Conservation (phyloP, 2,888 invertebrate species). For the Epirrhoe tristata region DNA sequence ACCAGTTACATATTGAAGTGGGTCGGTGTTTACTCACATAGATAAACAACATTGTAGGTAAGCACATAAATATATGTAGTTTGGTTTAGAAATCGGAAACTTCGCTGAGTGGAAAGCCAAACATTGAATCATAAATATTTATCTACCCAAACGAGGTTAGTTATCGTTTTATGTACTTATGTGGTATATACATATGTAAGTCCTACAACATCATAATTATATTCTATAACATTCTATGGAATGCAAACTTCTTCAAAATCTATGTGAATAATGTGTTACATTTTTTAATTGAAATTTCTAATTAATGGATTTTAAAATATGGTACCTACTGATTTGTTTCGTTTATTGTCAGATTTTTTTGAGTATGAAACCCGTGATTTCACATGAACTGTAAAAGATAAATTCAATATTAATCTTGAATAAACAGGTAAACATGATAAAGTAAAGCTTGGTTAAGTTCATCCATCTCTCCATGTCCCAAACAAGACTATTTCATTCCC, state of each 20-base stretch:
- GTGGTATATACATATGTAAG: background rate
- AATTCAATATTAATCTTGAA: too few species aligned
- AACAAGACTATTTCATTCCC: background rate
- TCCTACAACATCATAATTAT: background rate
- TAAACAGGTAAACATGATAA: too few species aligned
- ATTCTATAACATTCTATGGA: too few species aligned
- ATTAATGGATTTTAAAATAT: too few species aligned
- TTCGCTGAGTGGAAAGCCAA: constrained; percentile 22
- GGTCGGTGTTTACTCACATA: constrained; percentile 1
- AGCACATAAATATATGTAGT: background rate
- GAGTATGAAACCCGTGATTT: too few species aligned
- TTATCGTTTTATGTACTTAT: background rate
- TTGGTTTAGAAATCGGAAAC: constrained; percentile 24
- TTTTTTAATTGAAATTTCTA: too few species aligned
- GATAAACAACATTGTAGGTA: constrained; percentile 1
- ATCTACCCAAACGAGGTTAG: constrained; percentile 16
- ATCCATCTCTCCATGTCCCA: background rate
- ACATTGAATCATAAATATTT: constrained; percentile 19
- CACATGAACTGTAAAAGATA: too few species aligned
- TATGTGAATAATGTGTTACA: too few species aligned
- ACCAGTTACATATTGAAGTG: background rate
- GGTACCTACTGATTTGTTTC: too few species aligned
- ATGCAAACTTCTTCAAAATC: too few species aligned
- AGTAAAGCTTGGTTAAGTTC: too few species aligned
- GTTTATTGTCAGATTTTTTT: too few species aligned